Base-by-base conservation (phyloP, 2,113 vertebrate genomes). In the Alligator mississippiensis region DNA sequence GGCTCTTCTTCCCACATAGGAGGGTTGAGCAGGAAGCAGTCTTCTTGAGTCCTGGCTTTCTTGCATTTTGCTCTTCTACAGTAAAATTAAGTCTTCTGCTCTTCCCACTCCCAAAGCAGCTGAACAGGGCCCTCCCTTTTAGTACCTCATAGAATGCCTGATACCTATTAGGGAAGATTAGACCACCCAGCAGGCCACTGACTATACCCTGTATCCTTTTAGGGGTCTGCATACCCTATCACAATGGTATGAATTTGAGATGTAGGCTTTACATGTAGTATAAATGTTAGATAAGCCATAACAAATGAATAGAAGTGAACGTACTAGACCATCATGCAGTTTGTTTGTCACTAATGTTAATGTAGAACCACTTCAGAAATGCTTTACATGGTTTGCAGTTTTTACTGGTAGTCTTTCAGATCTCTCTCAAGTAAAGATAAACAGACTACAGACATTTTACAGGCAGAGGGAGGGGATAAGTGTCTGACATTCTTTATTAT, bases 101-200 rank as follows among this genome's bases (percentile, higher is more conserved):
- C 28, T 77, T 96, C 9, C 9, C 17, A 38, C 16, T 76, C 55
- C 22, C n/a, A 82, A 68, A 88, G 17, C 0, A 34, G 47, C 22
- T 68, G 3, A 30, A 25, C 9, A 80, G 15, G 1, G 5, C 88
- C 88, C n/a, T 93, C 9, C 2, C 11, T 70, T 30, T 78, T 21
- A 34, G 9, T 90, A 55, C 78, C 4, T 15, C 25, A 4, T 4
- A 47, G 38, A 24, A 79, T 7, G 30, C 10, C 90, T 38, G 77
- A 16, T 28, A 25, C 7, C 30, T 18, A 11, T 61, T 58, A 90
- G 24, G 9, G 3, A 5, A 77, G 66, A n/a, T 85, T 64, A 34
- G 55, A 30, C 38, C 11, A 25, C 91, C 66, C 9, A 34, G 38
- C 4, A 4, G 4, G 28, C 81, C 1, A 2, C 2, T 0, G 0